phyloP scores from a whole-genome alignment of 2,797 vertebrate genomes.

The Pseudochirops cupreus region DNA sequence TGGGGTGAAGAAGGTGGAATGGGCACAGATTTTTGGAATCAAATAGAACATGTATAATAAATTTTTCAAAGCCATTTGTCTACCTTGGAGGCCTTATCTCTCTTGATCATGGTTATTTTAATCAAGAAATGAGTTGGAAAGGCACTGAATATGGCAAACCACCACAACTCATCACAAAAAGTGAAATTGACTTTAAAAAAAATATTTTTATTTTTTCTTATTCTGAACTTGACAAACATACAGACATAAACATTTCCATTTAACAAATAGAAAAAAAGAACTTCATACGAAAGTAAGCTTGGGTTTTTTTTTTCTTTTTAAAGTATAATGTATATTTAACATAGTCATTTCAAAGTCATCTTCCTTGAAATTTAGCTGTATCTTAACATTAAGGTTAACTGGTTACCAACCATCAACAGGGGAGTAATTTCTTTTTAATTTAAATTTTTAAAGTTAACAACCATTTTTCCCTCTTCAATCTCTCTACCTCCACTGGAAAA shows the following conservation, averaged over 20 bases:
- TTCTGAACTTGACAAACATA: not conserved
- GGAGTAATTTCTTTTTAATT: not conserved
- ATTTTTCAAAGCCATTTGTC: constrained; percentile 46
- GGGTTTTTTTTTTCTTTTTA: not conserved
- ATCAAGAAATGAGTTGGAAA: not conserved
- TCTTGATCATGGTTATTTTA: not conserved
- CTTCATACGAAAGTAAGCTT: not conserved
- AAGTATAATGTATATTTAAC: not conserved
- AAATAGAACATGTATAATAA: not conserved
- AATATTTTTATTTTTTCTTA: not conserved
- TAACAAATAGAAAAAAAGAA: not conserved
- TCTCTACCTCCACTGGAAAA: not conserved
- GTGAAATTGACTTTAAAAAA: not conserved
- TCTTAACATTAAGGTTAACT: not conserved
- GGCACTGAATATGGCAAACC: not conserved
- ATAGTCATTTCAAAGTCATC: not conserved
- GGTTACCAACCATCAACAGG: not conserved
- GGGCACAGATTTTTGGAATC: not conserved
- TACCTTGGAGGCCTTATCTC: not conserved
- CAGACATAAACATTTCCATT: not conserved
- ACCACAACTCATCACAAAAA: not conserved
- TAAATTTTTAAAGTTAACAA: not conserved
- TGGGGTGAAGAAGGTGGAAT: not conserved
- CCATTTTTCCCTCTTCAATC: not conserved
- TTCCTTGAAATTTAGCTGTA: not conserved